Conservation (phyloP, 2,797 vertebrate genomes). For the Gymnothorax javanicus region DNA sequence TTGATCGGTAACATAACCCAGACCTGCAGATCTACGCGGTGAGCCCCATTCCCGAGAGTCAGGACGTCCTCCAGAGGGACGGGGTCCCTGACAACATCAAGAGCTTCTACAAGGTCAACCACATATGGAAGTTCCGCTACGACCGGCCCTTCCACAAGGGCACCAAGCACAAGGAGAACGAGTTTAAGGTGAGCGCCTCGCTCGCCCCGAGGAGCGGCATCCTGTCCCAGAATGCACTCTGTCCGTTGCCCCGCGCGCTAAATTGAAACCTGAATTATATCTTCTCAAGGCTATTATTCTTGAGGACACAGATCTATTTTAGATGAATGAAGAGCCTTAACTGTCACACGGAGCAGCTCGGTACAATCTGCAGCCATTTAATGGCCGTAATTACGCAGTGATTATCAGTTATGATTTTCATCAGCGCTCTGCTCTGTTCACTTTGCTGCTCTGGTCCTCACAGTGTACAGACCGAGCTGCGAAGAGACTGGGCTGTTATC, state of each 20-base stretch:
- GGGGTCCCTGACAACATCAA: conserved; percentile 98
- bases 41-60: conserved; percentile 93
- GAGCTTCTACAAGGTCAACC: conserved; percentile 99
- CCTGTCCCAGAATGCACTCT: not conserved
- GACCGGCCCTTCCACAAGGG: conserved; percentile 94
- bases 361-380: not conserved
- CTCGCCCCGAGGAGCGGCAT: not conserved
- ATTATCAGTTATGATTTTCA: not conserved
- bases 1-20: conserved; percentile 48
- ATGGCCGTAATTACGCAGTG: not conserved
- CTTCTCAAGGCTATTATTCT: not conserved
- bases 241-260: not conserved
- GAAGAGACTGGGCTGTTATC: not conserved
- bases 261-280: not conserved
- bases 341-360: not conserved
- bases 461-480: not conserved
- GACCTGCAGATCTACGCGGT: conserved; percentile 98
- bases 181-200: conserved; percentile 86
- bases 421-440: not conserved
- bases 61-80: conserved; percentile 94
- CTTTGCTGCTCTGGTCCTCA: conserved; percentile 10
- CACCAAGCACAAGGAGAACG: conserved; percentile 97
- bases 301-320: not conserved
- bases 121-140: conserved; percentile 85
- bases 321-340: not conserved